These are phyloP conservation scores for Pammene fasciana DNA, from an alignment of 2,888 invertebrate genomes.

Conservation along the genomic window DNA sequence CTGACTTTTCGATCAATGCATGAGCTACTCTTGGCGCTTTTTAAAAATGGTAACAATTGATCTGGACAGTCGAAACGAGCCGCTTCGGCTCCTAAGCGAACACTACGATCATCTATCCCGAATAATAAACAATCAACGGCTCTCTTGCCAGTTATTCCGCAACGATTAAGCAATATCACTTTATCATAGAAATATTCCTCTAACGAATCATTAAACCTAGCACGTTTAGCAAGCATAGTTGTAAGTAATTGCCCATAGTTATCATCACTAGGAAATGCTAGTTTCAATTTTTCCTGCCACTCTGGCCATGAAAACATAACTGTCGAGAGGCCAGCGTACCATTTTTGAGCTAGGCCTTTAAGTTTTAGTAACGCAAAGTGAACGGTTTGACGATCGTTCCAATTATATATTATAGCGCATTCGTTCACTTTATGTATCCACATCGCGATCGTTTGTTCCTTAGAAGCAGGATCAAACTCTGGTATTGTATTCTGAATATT, in stretches of 20 bases:
- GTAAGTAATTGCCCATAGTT: constrained; percentile 30
- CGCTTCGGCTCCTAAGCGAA: constrained; percentile 32
- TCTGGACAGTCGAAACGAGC: constrained; percentile 34
- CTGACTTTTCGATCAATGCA: not conserved
- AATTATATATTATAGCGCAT: constrained; percentile 25
- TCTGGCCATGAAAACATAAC: constrained; percentile 30
- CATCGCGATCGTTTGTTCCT: constrained; percentile 9
- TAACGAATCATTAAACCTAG: constrained; percentile 18
- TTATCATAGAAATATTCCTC: constrained; percentile 35
- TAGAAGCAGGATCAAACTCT: constrained; percentile 19
- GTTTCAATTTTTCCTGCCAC: constrained; percentile 32
- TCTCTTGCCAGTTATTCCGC: constrained; percentile 13
- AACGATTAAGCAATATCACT: constrained; percentile 25
- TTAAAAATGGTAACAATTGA: constrained; percentile 33
- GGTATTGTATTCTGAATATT: constrained; percentile 31
- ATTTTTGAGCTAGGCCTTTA: too few species aligned
- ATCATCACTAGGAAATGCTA: constrained; percentile 29
- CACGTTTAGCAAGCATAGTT: constrained; percentile 24
- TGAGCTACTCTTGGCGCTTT: constrained; percentile 19
- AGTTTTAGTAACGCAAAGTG: too few species aligned
- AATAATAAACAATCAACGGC: constrained; percentile 35
- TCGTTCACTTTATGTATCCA: constrained; percentile 25
- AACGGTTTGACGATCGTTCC: too few species aligned
- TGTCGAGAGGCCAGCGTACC: constrained; percentile 30
- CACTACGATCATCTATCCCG: constrained; percentile 35